Conservation (phyloP, 2,113 vertebrate species). For the Ascaphus truei region DNA sequence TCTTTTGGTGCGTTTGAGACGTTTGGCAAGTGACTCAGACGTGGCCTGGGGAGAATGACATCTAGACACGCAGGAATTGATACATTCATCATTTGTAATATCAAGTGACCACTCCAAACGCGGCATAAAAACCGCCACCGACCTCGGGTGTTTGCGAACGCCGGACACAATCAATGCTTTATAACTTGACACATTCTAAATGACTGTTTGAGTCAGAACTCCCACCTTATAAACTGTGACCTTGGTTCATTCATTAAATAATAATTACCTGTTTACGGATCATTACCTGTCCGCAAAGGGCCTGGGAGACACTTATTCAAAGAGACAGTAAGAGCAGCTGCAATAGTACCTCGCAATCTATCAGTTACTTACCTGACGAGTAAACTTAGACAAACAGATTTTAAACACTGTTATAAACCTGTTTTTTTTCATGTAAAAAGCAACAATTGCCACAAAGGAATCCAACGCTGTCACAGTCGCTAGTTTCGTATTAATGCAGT, state of each 20-base stretch:
- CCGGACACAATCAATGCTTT: too few species aligned
- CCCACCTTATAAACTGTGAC: neutral
- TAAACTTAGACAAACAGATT: conserved; percentile 23
- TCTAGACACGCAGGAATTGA: too few species aligned
- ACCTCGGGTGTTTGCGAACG: too few species aligned
- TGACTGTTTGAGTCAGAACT: too few species aligned
- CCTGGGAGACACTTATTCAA: neutral
- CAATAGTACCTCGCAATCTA: neutral
- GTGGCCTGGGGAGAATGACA: too few species aligned
- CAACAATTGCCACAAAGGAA: neutral
- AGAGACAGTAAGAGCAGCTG: neutral
- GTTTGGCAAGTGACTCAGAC: too few species aligned
- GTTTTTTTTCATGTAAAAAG: neutral
- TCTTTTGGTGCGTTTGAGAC: too few species aligned
- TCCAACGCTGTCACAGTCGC: neutral
- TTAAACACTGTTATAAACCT: conserved; percentile 1
- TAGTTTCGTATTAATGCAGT: conserved; percentile 4
- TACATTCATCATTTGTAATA: too few species aligned
- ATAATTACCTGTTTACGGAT: conserved; percentile 21
- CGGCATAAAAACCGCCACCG: too few species aligned
- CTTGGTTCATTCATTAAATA: conserved; percentile 21
- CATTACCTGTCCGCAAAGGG: conserved; percentile 7
- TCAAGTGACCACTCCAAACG: too few species aligned
- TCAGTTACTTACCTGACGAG: conserved; percentile 19
- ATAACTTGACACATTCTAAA: too few species aligned